Base-by-base conservation (phyloP, 2,113 vertebrate species). In the Entelurus aequoreus region DNA sequence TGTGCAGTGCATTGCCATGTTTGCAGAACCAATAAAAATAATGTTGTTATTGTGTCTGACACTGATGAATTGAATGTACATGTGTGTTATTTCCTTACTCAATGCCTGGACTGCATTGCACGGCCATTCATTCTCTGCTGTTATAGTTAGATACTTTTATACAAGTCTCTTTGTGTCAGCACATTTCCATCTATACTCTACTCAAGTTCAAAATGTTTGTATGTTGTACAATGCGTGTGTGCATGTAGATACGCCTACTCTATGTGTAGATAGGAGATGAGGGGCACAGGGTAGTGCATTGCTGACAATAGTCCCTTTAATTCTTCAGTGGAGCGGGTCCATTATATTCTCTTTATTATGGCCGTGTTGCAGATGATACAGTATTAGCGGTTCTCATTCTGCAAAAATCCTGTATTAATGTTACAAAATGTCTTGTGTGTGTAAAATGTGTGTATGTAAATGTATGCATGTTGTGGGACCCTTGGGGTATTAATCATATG, bases 221-320 rank as follows among this genome's bases (percentile, higher is more conserved):
- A 47, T 48, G 71, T 62, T 14, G 49, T 60, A 28, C 56, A 40
- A 46, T 48, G 44, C 55, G 60, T 69, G 69, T 77, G 69, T 77
- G 57, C 59, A 35, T 78, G 58, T 78, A 68, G 51, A 72, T 74
- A 71, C 65, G 67, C 67, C 51, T n/a, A 62, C 50, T 58, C 54
- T 66, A 55, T 68, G 71, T 51, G 16, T 68, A 65, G 37, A 16
- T 16, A 40, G 12, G n/a, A 13, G 13, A 37, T 36, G 15, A 40
- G 36, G 12, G 37, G 54, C 37, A 42, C 54, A 42, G 54, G 13
- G 12, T 36, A 56, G 54, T 71, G 69, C 63, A 68, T 48, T 78
- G 52, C 49, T 68, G 55, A 13, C 56, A 59, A 71, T 65, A 71
- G 68, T 85, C 76, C 78, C 80, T 86, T 87, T 84, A 85, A 85